Conservation (phyloP, 2,113 vertebrate species). For the Mesocricetus auratus region DNA sequence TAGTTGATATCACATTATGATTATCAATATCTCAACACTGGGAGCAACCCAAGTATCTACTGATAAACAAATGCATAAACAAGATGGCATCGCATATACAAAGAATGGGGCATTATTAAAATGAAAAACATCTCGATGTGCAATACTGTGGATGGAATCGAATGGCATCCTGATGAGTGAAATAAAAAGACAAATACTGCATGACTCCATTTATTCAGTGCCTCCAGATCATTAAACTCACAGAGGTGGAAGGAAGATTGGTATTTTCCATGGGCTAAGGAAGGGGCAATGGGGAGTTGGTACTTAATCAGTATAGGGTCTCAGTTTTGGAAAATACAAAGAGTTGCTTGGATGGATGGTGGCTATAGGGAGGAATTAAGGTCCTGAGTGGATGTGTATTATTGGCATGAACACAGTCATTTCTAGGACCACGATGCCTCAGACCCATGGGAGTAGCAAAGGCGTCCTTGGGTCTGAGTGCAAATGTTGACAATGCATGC, state of each 20-base stretch:
- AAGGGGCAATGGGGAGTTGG: rapidly evolving
- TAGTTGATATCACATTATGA: neutral
- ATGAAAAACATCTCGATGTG: neutral
- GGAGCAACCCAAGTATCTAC: too few relatives aligned
- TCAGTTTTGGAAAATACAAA: neutral
- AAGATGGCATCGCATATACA: neutral
- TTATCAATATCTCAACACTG: neutral
- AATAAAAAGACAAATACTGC: neutral
- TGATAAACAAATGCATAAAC: neutral
- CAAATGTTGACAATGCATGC: neutral
- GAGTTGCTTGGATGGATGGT: neutral
- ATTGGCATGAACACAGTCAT: neutral
- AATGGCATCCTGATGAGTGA: neutral
- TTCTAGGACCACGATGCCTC: neutral
- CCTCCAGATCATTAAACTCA: neutral
- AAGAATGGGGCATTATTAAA: neutral
- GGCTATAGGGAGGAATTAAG: neutral
- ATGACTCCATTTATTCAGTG: neutral
- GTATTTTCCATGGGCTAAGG: neutral
- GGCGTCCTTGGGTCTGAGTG: neutral
- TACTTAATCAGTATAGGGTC: neutral
- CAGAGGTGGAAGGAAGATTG: neutral
- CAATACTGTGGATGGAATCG: neutral
- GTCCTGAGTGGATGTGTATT: neutral
- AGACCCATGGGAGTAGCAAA: neutral